Base-by-base conservation (phyloP, 92 coral and sea anemone species). In the Epizoanthus stellaris region DNA sequence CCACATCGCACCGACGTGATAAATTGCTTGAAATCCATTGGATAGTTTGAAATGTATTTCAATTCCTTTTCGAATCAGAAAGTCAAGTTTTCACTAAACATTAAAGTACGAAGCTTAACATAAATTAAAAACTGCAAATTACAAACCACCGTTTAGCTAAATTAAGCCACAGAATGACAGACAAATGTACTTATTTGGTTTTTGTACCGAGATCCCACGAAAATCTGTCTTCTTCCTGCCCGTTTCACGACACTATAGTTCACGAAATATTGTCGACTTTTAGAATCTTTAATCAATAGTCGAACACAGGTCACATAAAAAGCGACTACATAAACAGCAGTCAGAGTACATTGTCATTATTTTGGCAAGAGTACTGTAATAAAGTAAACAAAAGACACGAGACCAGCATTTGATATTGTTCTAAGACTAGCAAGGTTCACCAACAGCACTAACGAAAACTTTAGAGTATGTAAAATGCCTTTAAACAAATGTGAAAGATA, bases 191-290 rank as follows among this genome's bases (percentile, higher is more conserved):
- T 6, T 61, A 16, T 17, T 0, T 61, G 3, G 45, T 40, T 40
- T 40, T 40, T 40, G 45, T 40, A 40, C 2, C 3, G 4, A 40
- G 45, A 61, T 61, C 66, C 25, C 66, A n/a, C 66, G 66, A 61
- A 61, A 61, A 61, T 61, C 3, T 61, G 66, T 17, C 25, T 4
- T 61, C 9, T 61, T 61, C 23, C 66, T 61, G 25, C 9, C 30
- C 23, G 23, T 61, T 61, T 61, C 66, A 61, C 66, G 66, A 8
- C 66, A 61, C 25, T 19, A 61, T 0, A 61, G 66, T 60, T 60
- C 66, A 60, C 66, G 23, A 60, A 60, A 60, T 60, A 60, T 60
- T 60, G 66, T 60, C 23, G 66, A 60, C 66, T 60, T 60, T 1
- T 60, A 60, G 45, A 60, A 60, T 60, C 66, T 2, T 60, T 17